Conservation (phyloP, 2,888 invertebrate genomes). For the Parasteatoda lunata region DNA sequence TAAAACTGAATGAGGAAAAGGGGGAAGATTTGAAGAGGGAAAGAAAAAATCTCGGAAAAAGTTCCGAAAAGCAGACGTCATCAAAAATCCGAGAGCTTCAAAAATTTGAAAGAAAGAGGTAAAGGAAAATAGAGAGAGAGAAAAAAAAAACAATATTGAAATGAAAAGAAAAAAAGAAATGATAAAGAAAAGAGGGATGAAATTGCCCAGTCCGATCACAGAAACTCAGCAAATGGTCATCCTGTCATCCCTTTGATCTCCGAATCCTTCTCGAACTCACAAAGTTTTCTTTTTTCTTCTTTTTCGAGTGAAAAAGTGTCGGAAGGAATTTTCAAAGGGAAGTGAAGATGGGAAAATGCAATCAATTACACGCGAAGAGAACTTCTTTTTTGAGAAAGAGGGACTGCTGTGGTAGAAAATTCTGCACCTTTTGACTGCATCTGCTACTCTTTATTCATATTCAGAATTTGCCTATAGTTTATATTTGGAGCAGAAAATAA, state of each 20-base stretch:
- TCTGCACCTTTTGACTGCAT: slow-evolving; percentile 10
- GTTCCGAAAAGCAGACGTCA: not conserved
- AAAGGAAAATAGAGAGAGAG: not conserved
- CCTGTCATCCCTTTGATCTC: slow-evolving; percentile 41
- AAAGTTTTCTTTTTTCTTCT: slow-evolving; percentile 13
- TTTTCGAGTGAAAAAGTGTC: not conserved
- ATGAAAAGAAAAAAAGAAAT: not conserved
- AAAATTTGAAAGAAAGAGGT: not conserved
- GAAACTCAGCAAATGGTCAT: slow-evolving; percentile 45
- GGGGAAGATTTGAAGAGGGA: not conserved
- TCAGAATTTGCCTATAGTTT: slow-evolving; percentile 1
- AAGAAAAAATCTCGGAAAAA: not conserved
- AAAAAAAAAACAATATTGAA: not conserved
- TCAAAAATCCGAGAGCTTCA: not conserved
- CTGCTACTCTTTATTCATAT: slow-evolving; percentile 1
- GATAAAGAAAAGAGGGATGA: not conserved
- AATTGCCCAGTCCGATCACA: not conserved
- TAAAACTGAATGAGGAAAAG: too few relatives aligned
- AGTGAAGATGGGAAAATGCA: slow-evolving; percentile 45
- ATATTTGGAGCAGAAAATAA: slow-evolving; percentile 5
- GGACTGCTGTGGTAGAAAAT: slow-evolving; percentile 6
- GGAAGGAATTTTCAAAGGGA: slow-evolving; percentile 35
- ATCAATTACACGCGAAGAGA: slow-evolving; percentile 48
- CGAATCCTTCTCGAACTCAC: slow-evolving; percentile 7
- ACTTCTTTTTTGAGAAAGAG: slow-evolving; percentile 39